Evolutionary conservation across 2,113 vertebrate species (phyloP).

Genomic region (Epinephelus fuscoguttatus): DNA sequence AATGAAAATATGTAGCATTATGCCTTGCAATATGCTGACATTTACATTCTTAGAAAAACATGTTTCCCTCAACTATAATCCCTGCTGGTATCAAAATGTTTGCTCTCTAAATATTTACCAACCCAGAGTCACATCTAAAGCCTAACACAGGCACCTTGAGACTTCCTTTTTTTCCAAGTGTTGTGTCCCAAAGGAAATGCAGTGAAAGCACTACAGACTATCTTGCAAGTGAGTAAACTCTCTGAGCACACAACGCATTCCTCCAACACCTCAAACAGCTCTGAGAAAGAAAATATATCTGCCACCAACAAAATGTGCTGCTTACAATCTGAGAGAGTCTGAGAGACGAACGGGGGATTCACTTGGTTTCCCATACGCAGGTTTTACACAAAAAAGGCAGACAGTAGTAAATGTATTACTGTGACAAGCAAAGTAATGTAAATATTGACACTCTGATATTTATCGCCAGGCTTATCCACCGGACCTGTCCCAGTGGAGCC

Average conservation of each 20-base stretch:
- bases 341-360: conserved; percentile 27
- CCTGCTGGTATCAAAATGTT: conserved; percentile 83
- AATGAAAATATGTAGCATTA: conserved; percentile 56
- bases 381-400: conserved; percentile 23
- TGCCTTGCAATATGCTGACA: conserved; percentile 71
- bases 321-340: conserved; percentile 42
- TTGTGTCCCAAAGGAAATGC: conserved; percentile 81
- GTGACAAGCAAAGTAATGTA: conserved; percentile 41
- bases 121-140: conserved; percentile 79
- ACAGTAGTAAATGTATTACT: conserved; percentile 42
- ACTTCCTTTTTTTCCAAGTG: conserved; percentile 66
- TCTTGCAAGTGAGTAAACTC: conserved; percentile 72
- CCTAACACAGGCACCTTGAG: conserved; percentile 78
- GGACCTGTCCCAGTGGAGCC: conserved; percentile 32
- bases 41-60: conserved; percentile 77
- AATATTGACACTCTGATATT: conserved; percentile 73
- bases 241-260: conserved; percentile 62
- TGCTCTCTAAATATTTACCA: conserved; percentile 85
- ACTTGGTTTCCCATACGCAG: conserved; percentile 28
- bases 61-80: conserved; percentile 77
- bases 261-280: conserved; percentile 68
- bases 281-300: conserved; percentile 43
- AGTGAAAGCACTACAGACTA: conserved; percentile 72
- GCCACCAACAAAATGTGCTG: conserved; percentile 57
- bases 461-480: conserved; percentile 17